Evolutionary conservation across 23 tunicate species (phyloP).

Genomic region (Trididemnum clinides): DNA sequence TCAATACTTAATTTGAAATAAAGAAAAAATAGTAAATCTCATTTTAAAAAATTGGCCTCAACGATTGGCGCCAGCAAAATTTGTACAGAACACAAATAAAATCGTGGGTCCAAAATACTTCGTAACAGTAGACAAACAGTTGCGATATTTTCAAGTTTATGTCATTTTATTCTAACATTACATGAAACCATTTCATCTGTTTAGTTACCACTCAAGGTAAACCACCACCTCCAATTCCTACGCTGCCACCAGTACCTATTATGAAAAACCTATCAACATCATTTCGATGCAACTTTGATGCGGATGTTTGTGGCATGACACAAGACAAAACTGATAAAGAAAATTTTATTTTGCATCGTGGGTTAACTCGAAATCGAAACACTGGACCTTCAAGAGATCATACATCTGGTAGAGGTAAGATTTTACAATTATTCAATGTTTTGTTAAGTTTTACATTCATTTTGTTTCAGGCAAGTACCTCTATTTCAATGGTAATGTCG

Average conservation of each 20-base stretch:
- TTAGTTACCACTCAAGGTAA: conserved; percentile 26
- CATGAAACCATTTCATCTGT: background rate
- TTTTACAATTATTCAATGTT: background rate
- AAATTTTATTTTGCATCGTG: conserved; percentile 50
- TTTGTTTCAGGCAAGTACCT: background rate
- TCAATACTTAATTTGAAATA: too few species aligned
- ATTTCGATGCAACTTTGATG: conserved; percentile 84
- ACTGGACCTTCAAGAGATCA: conserved; percentile 79
- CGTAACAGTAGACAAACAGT: too few species aligned
- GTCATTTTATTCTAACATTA: background rate
- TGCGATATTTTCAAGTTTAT: too few species aligned
- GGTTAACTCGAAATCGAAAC: conserved; percentile 62
- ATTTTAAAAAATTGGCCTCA: too few species aligned
- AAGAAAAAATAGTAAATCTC: too few species aligned
- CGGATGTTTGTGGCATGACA: conserved; percentile 69
- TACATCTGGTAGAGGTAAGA: conserved; percentile 77
- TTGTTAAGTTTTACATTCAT: background rate
- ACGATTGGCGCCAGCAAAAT: too few species aligned
- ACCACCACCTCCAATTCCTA: conserved; percentile 23
- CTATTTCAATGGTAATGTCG: background rate
- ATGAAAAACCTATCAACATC: conserved; percentile 6
- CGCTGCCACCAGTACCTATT: conserved; percentile 61
- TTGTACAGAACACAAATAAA: too few species aligned
- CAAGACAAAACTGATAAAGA: conserved; percentile 74
- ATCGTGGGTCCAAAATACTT: too few species aligned